These are phyloP conservation scores for Catocala fraxini DNA, from an alignment of 2,888 invertebrate genomes.

Conservation along the genomic window DNA sequence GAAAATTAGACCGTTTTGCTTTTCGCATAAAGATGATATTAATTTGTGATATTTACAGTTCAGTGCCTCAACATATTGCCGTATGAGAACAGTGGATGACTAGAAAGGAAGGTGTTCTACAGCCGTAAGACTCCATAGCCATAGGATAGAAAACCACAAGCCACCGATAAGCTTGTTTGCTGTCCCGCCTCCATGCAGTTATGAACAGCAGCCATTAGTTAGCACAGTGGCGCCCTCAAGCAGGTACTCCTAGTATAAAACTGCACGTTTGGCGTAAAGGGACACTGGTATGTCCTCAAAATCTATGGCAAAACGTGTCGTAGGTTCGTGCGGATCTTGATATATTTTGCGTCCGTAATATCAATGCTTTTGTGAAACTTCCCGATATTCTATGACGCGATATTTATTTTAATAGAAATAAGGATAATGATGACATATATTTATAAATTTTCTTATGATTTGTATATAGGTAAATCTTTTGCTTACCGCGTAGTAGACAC, in stretches of 20 bases:
- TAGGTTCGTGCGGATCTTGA: too few species aligned
- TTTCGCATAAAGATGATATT: conserved; percentile 29
- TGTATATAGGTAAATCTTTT: too few species aligned
- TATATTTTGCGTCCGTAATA: too few species aligned
- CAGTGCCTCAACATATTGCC: conserved; percentile 8
- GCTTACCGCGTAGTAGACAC: too few species aligned
- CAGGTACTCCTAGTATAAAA: not conserved
- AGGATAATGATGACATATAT: too few species aligned
- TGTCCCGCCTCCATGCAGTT: conserved; percentile 69
- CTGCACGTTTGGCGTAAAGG: too few species aligned
- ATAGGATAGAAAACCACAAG: conserved; percentile 47
- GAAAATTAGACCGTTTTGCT: conserved; percentile 41
- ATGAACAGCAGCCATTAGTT: conserved; percentile 49
- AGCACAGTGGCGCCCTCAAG: conserved; percentile 24
- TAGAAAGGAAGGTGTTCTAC: conserved; percentile 15
- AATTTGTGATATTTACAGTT: conserved; percentile 31
- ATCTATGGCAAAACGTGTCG: too few species aligned
- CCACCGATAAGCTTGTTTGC: conserved; percentile 58
- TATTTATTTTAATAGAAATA: too few species aligned
- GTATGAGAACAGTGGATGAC: not conserved
- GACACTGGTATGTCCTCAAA: too few species aligned
- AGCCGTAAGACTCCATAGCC: conserved; percentile 20
- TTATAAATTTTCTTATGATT: too few species aligned
- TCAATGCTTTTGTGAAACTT: too few species aligned
- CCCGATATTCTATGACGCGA: too few species aligned